Base-by-base conservation (phyloP, 2,888 invertebrate species). In the Nomada ruficornis region DNA sequence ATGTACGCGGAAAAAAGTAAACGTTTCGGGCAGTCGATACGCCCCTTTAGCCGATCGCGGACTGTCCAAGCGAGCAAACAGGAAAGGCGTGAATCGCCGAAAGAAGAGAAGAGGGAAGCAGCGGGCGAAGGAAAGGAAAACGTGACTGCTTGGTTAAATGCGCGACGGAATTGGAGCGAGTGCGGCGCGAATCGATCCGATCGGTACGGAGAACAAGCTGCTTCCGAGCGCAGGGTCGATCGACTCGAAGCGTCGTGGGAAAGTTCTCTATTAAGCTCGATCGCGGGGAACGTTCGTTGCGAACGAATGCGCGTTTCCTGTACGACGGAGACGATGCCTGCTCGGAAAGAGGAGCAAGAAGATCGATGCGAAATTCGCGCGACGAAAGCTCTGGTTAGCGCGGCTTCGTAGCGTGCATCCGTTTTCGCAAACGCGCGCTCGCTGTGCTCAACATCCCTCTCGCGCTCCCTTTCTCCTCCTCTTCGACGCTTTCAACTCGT, bases 351-450 rank as follows among this genome's bases (percentile, higher is more conserved):
- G 81, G 52, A 69, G 59, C 47, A 69, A 80, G 68, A 78, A 78
- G 68, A 73, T 50, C 55, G 67, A 63, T 26, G 62, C 62, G 50
- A 64, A 68, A 68, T 15, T 15, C 10, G 20, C 20, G 54, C 54
- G 54, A n/a, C 54, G 54, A 57, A 70, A 65, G 60, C 80, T 80
- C 71, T 80, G 80, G 65, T 71, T 80, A 55, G 60, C 80, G 54
- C 65, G 71, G 65, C 50, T 71, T 62, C 50, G 26, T 47, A 70
- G 7, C 15, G 29, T 26, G n/a, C 5, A 42, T 18, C 20, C 44
- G 55, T 68, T 52, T 55, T 76, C 78, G 77, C 77, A 69, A 47
- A 69, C 78, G 77, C 78, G 78, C 78, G 78, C 78, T 78, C 78
- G 78, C 57, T 50, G 57, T 69, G 80, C 72, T 80, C 26, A 20